A percentile compares a stretch with the other conserved stretches of the same genome.
phyloP scores from a whole-genome alignment of 2,113 vertebrate species.

The Pelvicachromis taeniatus region DNA sequence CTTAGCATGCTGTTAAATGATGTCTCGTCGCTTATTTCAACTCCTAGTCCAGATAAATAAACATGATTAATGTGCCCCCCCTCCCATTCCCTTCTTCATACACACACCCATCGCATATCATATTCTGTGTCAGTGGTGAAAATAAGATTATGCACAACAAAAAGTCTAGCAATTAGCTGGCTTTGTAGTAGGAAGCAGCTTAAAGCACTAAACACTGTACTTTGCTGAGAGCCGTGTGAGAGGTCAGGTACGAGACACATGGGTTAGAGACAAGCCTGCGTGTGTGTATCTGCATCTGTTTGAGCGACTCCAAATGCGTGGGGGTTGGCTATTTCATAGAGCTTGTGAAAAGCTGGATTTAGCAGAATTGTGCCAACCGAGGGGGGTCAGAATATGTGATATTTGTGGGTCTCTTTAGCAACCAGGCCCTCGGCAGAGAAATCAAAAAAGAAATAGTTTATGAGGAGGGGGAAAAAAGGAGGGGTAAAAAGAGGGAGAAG shows the following conservation, averaged over 20 bases:
- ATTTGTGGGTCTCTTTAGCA: slow-evolving; percentile 48
- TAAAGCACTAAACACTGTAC: slow-evolving; percentile 52
- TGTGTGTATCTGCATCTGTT: background rate
- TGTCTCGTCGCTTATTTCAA: slow-evolving; percentile 58
- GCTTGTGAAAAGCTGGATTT: slow-evolving; percentile 56
- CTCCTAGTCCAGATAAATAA: slow-evolving; percentile 63
- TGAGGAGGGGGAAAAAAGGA: background rate
- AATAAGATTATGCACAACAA: slow-evolving; percentile 42
- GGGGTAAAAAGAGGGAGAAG: background rate
- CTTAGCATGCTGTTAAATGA: slow-evolving; percentile 68
- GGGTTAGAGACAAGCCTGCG: slow-evolving; percentile 2
- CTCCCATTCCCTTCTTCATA: background rate
- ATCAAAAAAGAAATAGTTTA: slow-evolving; percentile 31
- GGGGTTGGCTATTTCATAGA: slow-evolving; percentile 21
- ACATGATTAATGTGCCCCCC: slow-evolving; percentile 51
- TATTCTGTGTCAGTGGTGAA: slow-evolving; percentile 22
- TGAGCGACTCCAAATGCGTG: background rate
- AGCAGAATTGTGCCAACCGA: slow-evolving; percentile 29
- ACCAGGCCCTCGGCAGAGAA: slow-evolving; percentile 27
- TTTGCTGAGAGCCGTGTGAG: slow-evolving; percentile 39
- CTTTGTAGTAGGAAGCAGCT: slow-evolving; percentile 53
- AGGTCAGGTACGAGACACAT: slow-evolving; percentile 47
- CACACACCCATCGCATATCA: slow-evolving; percentile 19
- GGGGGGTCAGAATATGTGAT: slow-evolving; percentile 51
- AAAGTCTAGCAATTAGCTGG: slow-evolving; percentile 57